These are phyloP conservation scores for Catonia carolina DNA, from an alignment of 2,888 invertebrate species.

Conservation along the genomic window DNA sequence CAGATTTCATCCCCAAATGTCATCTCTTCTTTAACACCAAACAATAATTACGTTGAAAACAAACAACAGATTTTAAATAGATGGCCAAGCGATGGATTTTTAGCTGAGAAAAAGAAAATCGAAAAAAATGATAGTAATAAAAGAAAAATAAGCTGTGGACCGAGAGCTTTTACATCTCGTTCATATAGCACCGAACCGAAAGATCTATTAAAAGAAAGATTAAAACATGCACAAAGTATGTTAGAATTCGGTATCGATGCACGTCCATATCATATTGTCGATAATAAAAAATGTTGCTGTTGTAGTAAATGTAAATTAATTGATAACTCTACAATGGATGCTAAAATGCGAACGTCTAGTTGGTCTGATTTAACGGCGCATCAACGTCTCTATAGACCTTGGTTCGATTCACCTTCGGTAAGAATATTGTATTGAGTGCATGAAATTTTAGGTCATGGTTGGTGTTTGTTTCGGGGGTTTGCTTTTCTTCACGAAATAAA, in stretches of 20 bases:
- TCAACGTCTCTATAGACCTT: constrained; percentile 14
- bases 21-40: too few relatives aligned
- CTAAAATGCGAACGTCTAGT: constrained; percentile 11
- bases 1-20: too few relatives aligned
- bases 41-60: too few relatives aligned
- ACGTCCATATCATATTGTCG: background rate
- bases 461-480: too few relatives aligned
- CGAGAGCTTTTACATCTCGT: background rate
- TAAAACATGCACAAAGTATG: constrained; percentile 25
- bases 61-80: background rate
- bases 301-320: background rate
- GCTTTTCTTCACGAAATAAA: too few relatives aligned
- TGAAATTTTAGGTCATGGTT: too few relatives aligned
- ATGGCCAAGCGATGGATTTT: constrained; percentile 12
- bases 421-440: background rate
- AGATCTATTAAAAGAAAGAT: constrained; percentile 21
- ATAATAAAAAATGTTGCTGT: background rate
- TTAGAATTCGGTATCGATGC: constrained; percentile 13
- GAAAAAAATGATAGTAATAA: background rate
- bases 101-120: background rate
- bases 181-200: constrained; percentile 15
- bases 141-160: constrained; percentile 5
- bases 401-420: constrained; percentile 17
- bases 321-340: background rate
- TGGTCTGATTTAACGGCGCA: constrained; percentile 10